Evolutionary conservation across 2,797 vertebrate genomes (phyloP), one percentile per base, ranked within the genome.

Genomic region (Columba guinea): DNA sequence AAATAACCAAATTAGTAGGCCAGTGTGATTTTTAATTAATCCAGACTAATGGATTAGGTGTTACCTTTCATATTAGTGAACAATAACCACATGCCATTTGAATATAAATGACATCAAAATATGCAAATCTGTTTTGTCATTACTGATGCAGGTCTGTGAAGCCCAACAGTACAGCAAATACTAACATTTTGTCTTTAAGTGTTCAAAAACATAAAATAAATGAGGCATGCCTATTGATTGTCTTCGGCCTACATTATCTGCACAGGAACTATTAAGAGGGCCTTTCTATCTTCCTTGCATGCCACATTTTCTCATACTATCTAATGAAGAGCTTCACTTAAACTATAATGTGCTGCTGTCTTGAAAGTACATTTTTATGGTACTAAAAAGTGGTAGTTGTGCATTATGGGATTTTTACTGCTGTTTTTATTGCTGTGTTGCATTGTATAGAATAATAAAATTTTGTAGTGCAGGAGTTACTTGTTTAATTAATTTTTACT

Each of bases 161-260:
- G 91, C 58, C 95, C 80, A 96, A 88, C 62, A 95, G 83, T 83
- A 96, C 30, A 96, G 69, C 95, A 93, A 94, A 97, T 95, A 95
- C 95, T 96, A 98, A 97, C 95, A 95, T 96, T 97, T 98, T 98
- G 92, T 84, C 96, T 95, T 87, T 93, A 96, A 98, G 96, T 98
- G 94, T 96, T 98, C 95, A 97, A 85, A 94, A 94, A 97, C 96
- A 98, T 98, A 98, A 99, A 98, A 92, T 97, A 98, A 99, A 99
- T 99, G 98, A 98, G 98, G 97, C 98, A 94, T 98, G 97, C 81
- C 89, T 98, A 98, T 98, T 98, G 98, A 99, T 98, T 98, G 97
- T 98, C 97, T 98, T 98, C 97, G 78, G 82, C 97, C 97, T 96
- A 96, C 87, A 96, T 98, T 98, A 96, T 97, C 96, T 97, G 91